Evolutionary conservation across 2,797 vertebrate species (phyloP), one percentile per base, ranked within the genome.

Genomic region (Zalophus californianus): DNA sequence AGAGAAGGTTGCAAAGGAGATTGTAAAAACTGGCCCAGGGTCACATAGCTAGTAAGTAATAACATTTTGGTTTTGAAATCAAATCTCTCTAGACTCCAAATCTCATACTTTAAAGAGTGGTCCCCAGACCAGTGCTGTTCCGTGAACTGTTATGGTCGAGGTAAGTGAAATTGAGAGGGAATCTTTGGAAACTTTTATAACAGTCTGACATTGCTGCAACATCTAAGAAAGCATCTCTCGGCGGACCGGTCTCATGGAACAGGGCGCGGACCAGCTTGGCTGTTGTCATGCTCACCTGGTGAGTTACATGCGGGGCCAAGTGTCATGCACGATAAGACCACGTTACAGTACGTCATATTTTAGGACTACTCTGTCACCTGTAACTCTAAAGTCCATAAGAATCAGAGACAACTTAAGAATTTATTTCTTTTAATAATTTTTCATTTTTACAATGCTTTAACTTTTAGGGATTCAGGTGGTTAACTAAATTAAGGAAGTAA

Each of bases 11-110:
- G 21, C 20, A 75, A 54, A 88, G 35, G 77, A 72, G 23, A 35
- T 78, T 44, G 11, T 14, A 86, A 88, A 41, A 85, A 70, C 82
- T 86, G 88, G 7, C 29, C 13, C 13, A 44, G 38, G 32, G 58
- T 72, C 52, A 78, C 27, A 64, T 29, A 78, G 41, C 52, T 92
- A 20, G 13, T 82, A 83, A 78, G 16, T 92, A 90, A 86, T 78
- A 90, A 52, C 86, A 90, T 75, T 75, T 77, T 90, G 35, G 25
- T 75, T 84, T 78, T 68, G 82, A 86, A 95, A 78, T 86, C 79
- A 70, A 95, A 72, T 86, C 9, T 97, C 52, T 90, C 32, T 35
- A 83, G 60, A 95, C 10, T 62, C 32, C 44, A 83, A 72, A 78
- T 92, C 25, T 60, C 84, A 3, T 68, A 70, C n/a, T 83, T 94